These are phyloP conservation scores for Drosophila kurseongensis DNA, from an alignment of 1,140 invertebrate genomes.

Conservation along the genomic window DNA sequence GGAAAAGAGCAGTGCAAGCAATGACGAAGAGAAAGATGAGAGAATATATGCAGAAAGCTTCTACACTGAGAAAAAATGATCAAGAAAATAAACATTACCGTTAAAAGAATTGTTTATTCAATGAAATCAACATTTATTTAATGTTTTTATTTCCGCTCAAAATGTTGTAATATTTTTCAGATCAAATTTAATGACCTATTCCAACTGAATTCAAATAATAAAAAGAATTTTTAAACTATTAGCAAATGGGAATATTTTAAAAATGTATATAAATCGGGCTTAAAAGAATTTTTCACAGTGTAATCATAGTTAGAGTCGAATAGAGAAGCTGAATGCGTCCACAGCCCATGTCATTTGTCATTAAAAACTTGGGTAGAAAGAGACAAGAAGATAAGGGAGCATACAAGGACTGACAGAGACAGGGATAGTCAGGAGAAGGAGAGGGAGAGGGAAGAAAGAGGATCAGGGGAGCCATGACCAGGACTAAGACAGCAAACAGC, in stretches of 20 bases:
- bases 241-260: not conserved
- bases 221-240: too few relatives aligned
- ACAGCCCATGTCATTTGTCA: conserved; percentile 73
- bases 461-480: conserved; percentile 30
- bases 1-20: conserved; percentile 40
- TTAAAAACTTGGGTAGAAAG: conserved; percentile 62
- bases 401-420: not conserved
- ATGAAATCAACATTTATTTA: too few relatives aligned
- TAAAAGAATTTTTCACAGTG: not conserved
- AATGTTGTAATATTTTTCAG: too few relatives aligned
- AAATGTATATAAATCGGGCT: too few relatives aligned
- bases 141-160: too few relatives aligned
- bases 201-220: too few relatives aligned
- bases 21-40: conserved; percentile 18
- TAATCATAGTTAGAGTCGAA: conserved; percentile 9
- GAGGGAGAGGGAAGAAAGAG: not conserved
- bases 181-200: too few relatives aligned
- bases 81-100: too few relatives aligned
- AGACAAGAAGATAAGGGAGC: conserved; percentile 6
- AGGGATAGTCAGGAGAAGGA: not conserved
- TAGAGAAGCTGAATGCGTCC: conserved; percentile 7
- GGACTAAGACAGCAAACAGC: conserved; percentile 68
- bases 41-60: not conserved
- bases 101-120: too few relatives aligned
- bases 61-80: not conserved